A percentile compares a stretch with the other conserved stretches of the same genome.
These are phyloP conservation scores for Harpalus rubripes DNA, from an alignment of 2,888 invertebrate species.

Conservation along the genomic window DNA sequence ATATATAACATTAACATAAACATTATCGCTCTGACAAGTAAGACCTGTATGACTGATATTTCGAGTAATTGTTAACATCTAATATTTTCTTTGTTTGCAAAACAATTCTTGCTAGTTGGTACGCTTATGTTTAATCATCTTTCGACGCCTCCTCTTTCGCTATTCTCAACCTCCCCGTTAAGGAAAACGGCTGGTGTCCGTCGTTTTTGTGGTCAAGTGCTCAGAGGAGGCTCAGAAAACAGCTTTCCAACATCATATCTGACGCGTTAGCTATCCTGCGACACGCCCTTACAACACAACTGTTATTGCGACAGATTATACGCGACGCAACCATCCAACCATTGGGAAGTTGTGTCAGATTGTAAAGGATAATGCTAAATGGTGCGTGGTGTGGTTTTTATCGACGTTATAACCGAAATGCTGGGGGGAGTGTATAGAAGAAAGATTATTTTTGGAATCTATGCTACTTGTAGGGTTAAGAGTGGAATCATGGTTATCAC, in stretches of 20 bases:
- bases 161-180: conserved; percentile 30
- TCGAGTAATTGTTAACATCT: no score
- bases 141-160: conserved; percentile 17
- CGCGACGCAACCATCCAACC: conserved; percentile 18
- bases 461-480: no score
- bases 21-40: no score
- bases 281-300: conserved; percentile 18
- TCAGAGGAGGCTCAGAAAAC: conserved; percentile 25
- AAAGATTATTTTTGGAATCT: not conserved
- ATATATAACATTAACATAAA: no score
- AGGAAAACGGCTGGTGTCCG: conserved; percentile 42
- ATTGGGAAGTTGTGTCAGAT: conserved; percentile 57
- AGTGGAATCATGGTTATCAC: no score
- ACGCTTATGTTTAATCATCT: conserved; percentile 25
- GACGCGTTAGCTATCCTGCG: conserved; percentile 33
- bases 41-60: no score
- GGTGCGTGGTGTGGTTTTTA: conserved; percentile 62
- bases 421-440: not conserved
- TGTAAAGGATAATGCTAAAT: conserved; percentile 61
- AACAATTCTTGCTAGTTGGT: not conserved
- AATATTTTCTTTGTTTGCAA: not conserved
- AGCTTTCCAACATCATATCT: conserved; percentile 56
- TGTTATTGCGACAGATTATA: conserved; percentile 64
- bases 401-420: conserved; percentile 49
- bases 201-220: conserved; percentile 63